phyloP scores from a whole-genome alignment of 2,797 vertebrate genomes.

The Betta splendens region DNA sequence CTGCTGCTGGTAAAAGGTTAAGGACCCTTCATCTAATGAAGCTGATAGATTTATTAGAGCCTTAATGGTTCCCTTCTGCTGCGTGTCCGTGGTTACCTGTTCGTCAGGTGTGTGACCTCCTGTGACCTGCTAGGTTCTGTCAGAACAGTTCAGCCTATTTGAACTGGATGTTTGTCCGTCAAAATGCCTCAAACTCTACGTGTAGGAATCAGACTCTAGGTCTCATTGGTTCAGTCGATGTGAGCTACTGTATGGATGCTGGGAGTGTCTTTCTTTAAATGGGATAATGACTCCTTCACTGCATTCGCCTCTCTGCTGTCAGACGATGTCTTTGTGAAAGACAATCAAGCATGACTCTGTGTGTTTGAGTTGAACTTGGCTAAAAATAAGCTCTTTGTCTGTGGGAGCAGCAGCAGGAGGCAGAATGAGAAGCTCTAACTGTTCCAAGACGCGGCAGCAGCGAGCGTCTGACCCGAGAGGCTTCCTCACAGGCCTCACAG shows the following conservation, averaged over 20 bases:
- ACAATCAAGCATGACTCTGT: conserved; percentile 21
- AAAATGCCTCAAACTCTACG: no score
- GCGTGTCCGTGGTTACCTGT: no score
- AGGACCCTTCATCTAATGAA: conserved; percentile 22
- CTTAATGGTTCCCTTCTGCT: conserved; percentile 36
- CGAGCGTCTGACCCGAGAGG: background rate
- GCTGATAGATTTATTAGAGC: conserved; percentile 21
- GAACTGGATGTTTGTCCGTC: no score
- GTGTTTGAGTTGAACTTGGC: conserved; percentile 17
- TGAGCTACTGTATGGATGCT: no score
- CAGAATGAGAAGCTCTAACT: conserved; percentile 42
- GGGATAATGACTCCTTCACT: conserved; percentile 11
- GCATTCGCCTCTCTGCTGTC: conserved; percentile 16
- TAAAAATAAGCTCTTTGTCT: conserved; percentile 77
- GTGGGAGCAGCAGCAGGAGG: conserved; percentile 46
- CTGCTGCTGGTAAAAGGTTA: conserved; percentile 30
- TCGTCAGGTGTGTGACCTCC: no score
- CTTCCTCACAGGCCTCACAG: background rate
- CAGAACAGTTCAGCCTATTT: no score
- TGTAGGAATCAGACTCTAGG: no score
- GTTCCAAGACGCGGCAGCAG: no score
- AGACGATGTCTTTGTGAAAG: background rate
- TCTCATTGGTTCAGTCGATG: no score
- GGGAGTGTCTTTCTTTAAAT: no score
- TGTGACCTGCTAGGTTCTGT: no score